Evolutionary conservation across 37 sponge, comb jelly and placozoan genomes (phyloP), one percentile per base, ranked within the genome.

Genomic region (Aphrocallistes beatrix): DNA sequence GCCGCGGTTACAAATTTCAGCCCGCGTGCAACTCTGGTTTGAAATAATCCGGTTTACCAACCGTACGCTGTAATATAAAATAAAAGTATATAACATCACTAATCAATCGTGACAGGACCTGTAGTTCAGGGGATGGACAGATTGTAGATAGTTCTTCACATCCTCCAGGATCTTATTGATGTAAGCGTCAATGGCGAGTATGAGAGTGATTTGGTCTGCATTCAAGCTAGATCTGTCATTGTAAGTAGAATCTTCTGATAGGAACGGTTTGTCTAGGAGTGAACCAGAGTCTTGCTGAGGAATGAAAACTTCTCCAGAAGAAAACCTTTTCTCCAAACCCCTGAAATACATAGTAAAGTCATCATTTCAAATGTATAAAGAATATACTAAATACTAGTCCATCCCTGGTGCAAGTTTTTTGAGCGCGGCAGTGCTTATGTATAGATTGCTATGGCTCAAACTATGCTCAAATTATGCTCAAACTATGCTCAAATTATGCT

Each of bases 71-170:
- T 42, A 42, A 6, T 42, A 42, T 42, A 42, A 42, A 13, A 42
- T 42, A 16, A 60, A 8, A 19, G 75, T 13, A 60, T 6, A 60
- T 19, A 19, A 28, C n/a, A 30, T 60, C n/a, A 32, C 75, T 21
- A 60, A 19, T 3, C 25, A 25, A 60, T 21, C n/a, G 75, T 60
- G 3, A 60, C 13, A 6, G 3, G 10, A 60, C 75, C 75, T 60
- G 75, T 60, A 60, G n/a, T 60, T 86, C 48, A 91, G 89, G 25
- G 97, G 94, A 9, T 81, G 81, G 6, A 94, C 36, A 0, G 38
- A 81, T 17, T 89, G 84, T 39, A 96, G 30, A 84, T 85, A 88
- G 36, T 85, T 38, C 85, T 88, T 92, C 16, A 91, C 94, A 48
- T 90, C 81, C 48, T 94, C 88, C 0, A 96, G 51, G 38, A 34